Base-by-base conservation (phyloP, 2,113 vertebrate genomes). In the Dromas ardeola region DNA sequence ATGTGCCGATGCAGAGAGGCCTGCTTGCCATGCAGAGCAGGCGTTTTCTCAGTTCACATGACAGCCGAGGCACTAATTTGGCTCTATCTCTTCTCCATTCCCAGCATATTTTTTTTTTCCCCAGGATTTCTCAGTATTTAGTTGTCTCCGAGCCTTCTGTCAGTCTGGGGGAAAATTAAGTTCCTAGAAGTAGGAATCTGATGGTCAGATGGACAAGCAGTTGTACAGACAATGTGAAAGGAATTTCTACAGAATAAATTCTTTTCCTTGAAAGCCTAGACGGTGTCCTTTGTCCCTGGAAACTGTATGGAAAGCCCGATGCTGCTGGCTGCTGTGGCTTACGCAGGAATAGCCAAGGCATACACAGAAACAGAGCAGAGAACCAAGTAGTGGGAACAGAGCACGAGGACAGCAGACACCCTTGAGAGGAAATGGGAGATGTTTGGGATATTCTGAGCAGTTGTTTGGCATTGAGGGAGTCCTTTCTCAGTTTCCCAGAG, bases 111-210 rank as follows among this genome's bases (percentile, higher is more conserved):
- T 69, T 58, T 72, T 78, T 94, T 79, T 86, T 58, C 14, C 65
- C 72, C 13, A n/a, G 79, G 66, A 65, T 94, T 95, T 93, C 71
- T 95, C 62, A 43, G 63, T 88, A 86, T 91, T 96, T 96, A 83
- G 86, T 95, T 90, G 58, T 84, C 93, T 96, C 56, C 0, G 2
- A 93, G 72, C 93, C 91, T 96, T 95, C 81, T 96, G 77, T 89
- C 91, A 76, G 65, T 81, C 50, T 89, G 18, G 58, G 80, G 61
- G 63, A 83, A 62, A 30, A 36, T 50, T 4, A 32, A 71, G 45
- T 67, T 96, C 86, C 86, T 91, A 5, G 38, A 89, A 81, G 63
- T 36, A 42, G 72, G 91, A 67, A 93, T 88, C 59, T 86, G 80
- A 70, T 59, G 65, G 50, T 96, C 91, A 86, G 81, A 78, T 94